A percentile compares a stretch with the other conserved stretches of the same genome.
These are phyloP conservation scores for Drosophila kanapiae DNA, from an alignment of 1,140 invertebrate genomes.

Conservation along the genomic window DNA sequence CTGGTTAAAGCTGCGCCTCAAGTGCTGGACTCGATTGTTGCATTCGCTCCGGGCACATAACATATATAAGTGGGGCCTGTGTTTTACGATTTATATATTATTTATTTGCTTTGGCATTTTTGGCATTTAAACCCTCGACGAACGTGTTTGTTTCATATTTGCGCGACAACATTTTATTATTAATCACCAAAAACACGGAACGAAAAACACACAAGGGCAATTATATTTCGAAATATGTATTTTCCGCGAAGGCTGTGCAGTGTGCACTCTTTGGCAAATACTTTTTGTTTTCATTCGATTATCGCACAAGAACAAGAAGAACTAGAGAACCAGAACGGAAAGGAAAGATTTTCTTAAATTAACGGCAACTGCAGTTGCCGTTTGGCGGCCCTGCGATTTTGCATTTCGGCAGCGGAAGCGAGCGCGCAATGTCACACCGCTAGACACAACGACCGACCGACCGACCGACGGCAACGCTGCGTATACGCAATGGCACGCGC, in stretches of 20 bases:
- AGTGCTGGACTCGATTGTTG: constrained; percentile 28
- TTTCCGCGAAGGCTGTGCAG: constrained; percentile 45
- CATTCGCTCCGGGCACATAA: constrained; percentile 45
- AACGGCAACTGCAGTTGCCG: constrained; percentile 35
- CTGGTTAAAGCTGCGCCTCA: constrained; percentile 21
- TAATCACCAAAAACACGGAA: constrained; percentile 40
- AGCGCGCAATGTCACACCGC: constrained; percentile 35
- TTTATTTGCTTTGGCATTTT: constrained; percentile 8
- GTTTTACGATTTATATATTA: constrained; percentile 17
- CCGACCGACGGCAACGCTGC: constrained; percentile 52
- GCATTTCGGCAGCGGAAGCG: constrained; percentile 45
- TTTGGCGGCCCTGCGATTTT: constrained; percentile 36
- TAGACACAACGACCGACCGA: background rate
- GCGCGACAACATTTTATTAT: constrained; percentile 70
- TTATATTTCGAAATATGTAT: constrained; percentile 47
- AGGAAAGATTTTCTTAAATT: constrained; percentile 37
- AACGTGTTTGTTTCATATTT: constrained; percentile 67
- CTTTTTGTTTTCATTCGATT: constrained; percentile 32
- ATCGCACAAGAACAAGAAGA: constrained; percentile 28
- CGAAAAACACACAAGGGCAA: constrained; percentile 49
- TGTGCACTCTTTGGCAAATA: constrained; percentile 23
- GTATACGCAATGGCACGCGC: constrained; percentile 80
- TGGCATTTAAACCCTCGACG: constrained; percentile 34
- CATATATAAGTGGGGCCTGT: constrained; percentile 47
- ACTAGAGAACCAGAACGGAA: constrained; percentile 6